phyloP scores from a whole-genome alignment of 2,888 invertebrate genomes.

The Anticlea derivata region DNA sequence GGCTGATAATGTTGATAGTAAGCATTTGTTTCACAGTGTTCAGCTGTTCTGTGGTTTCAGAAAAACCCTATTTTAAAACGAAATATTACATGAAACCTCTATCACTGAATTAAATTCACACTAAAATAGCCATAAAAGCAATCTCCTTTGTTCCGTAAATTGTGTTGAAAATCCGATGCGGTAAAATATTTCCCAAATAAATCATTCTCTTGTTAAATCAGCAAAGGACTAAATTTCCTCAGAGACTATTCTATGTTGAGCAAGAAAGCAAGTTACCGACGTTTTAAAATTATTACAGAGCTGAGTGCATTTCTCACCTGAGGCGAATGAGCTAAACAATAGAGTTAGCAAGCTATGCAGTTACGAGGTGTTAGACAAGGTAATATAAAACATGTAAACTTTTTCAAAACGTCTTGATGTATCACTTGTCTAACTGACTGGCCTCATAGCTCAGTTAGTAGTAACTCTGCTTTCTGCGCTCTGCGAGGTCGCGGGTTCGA shows the following conservation, averaged over 20 bases:
- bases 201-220: conserved; percentile 27
- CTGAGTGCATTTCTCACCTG: conserved; percentile 35
- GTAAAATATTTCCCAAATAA: conserved; percentile 34
- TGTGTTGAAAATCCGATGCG: conserved; percentile 31
- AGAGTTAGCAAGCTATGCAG: conserved; percentile 25
- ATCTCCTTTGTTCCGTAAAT: conserved; percentile 22
- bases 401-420: too few species aligned
- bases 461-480: too few species aligned
- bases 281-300: conserved; percentile 35
- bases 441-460: too few species aligned
- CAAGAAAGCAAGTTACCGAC: conserved; percentile 31
- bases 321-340: conserved; percentile 22
- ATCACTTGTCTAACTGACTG: too few species aligned
- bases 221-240: conserved; percentile 18
- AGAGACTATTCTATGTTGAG: conserved; percentile 18
- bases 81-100: too few species aligned
- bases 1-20: too few species aligned
- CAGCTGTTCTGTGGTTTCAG: too few species aligned
- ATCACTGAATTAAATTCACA: conserved; percentile 24
- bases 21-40: too few species aligned
- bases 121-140: conserved; percentile 23
- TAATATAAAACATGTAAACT: too few species aligned
- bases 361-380: neutral
- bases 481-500: too few species aligned
- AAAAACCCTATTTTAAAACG: too few species aligned